Conservation (phyloP, 2,888 invertebrate species). For the Noctua janthina region DNA sequence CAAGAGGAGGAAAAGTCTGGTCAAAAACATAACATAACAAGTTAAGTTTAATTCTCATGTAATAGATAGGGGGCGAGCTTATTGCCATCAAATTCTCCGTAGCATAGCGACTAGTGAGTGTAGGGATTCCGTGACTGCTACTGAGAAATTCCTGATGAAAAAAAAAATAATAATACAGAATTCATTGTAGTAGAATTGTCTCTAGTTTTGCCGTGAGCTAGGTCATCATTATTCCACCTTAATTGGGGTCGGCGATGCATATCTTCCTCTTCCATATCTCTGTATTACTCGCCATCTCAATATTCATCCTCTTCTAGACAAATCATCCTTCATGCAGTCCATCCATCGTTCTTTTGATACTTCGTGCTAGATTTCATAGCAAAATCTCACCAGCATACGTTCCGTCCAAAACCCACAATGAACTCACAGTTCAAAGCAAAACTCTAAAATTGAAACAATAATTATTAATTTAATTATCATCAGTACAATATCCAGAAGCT, state of each 20-base stretch:
- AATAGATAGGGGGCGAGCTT: neutral
- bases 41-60: neutral
- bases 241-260: no score
- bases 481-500: slow-evolving; percentile 59
- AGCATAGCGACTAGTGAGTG: neutral
- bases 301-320: neutral
- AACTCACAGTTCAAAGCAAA: slow-evolving; percentile 37
- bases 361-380: neutral
- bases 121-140: neutral
- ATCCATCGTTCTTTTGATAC: neutral
- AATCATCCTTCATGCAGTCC: neutral
- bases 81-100: neutral
- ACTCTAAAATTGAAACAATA: slow-evolving; percentile 35
- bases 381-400: neutral
- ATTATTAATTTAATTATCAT: slow-evolving; percentile 61
- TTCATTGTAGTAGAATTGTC: neutral
- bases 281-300: neutral
- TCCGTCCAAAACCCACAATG: slow-evolving; percentile 5
- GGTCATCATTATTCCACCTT: neutral
- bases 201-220: neutral
- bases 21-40: neutral
- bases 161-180: neutral
- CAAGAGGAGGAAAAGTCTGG: neutral
- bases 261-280: no score
- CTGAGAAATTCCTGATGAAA: neutral